Evolutionary conservation across 1,140 invertebrate genomes (phyloP), one percentile per base, ranked within the genome.

Genomic region (Temnothorax longispinosus): DNA sequence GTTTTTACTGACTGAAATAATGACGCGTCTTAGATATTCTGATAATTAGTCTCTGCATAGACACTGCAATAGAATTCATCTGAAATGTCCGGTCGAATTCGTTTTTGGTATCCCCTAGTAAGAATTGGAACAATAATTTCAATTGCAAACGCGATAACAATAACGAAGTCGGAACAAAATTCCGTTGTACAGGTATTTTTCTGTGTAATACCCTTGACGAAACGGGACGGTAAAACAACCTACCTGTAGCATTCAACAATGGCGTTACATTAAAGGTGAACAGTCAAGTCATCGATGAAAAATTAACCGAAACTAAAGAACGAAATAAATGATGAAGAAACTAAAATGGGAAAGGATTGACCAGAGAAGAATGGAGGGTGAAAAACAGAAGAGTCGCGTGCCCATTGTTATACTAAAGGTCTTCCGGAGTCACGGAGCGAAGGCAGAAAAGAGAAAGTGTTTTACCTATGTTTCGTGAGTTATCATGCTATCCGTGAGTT

Each of bases 121-220:
- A 89, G 89, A 92, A 89, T 92, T 92, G 88, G 88, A 87, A 27
- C 27, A 27, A 87, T 88, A 92, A 92, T 87, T 91, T 62, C 32
- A n/a, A 3, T n/a, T 90, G 89, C 88, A 82, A 87, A 86, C 86
- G 11, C 7, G 7, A 50, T 50, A 50, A 85, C 77, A 88, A 91
- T 80, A 64, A 27, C 13, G 7, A 76, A 15, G 6, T 2, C 35
- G 2, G 2, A 77, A 67, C 64, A 50, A 64, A 52, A 52, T 65
- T 50, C 15, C n/a, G 54, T 85, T 21, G 56, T 7, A 67, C 5
- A 71, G 58, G 84, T 78, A 84, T 87, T 78, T 47, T 35, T n/a
- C 4, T 11, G 27, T 27, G 27, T 27, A 27, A 38, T 65, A 69
- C 5, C 72, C 35, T 6, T 0, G 54, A 44, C 47, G 4, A 15